A percentile compares a stretch with the other conserved stretches of the same genome.
phyloP scores from a whole-genome alignment of 2,797 vertebrate genomes.

The Leptoclinus maculatus region DNA sequence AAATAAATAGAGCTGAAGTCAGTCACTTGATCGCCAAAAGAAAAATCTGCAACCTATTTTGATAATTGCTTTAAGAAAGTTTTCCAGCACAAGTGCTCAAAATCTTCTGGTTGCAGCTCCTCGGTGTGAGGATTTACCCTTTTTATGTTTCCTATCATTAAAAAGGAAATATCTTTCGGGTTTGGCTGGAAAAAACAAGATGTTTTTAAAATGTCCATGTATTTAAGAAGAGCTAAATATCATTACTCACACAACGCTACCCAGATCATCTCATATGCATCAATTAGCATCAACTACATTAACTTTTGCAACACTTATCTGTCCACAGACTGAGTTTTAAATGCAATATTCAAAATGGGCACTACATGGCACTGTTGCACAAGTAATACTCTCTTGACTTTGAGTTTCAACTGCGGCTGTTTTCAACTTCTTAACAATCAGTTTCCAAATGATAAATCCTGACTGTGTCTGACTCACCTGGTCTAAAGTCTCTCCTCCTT shows the following conservation, averaged over 20 bases:
- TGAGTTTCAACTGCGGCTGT: background rate
- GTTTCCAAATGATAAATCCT: background rate
- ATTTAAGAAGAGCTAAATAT: background rate
- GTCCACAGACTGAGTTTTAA: background rate
- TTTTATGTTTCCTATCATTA: background rate
- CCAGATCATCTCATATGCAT: background rate
- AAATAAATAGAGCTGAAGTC: background rate
- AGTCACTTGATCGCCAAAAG: background rate
- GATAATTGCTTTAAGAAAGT: background rate
- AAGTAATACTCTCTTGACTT: slow-evolving; percentile 17
- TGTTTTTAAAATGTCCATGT: background rate
- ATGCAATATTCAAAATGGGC: slow-evolving; percentile 26
- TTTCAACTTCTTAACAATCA: background rate
- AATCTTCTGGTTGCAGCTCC: background rate
- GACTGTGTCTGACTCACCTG: slow-evolving; percentile 82
- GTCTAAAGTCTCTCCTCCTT: slow-evolving; percentile 92
- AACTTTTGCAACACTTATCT: background rate
- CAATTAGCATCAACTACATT: background rate
- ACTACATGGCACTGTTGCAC: slow-evolving; percentile 46
- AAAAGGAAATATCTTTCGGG: background rate
- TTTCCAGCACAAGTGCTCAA: background rate
- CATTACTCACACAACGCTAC: background rate
- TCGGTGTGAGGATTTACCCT: background rate
- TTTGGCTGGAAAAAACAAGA: background rate
- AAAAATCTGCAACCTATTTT: background rate